Base-by-base conservation (phyloP, 2,888 invertebrate genomes). In the Trichopria drosophilae region DNA sequence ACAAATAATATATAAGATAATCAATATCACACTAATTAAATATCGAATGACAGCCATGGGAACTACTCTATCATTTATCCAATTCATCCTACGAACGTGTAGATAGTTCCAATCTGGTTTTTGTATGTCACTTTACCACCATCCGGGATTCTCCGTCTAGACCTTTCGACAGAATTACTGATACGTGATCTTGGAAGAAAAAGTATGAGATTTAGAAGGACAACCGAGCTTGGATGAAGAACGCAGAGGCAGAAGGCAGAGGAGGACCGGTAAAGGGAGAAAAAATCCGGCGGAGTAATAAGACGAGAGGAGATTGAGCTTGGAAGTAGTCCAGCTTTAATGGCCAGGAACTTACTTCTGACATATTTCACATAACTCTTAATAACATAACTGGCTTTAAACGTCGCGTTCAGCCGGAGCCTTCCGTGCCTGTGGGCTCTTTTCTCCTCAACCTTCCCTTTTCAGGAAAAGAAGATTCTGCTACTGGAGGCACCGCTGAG, bases 271-370 rank as follows among this genome's bases (percentile, higher is more conserved):
- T 7, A 29, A 32, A 45, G 42, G 31, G 23, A 31, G 46, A 43
- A 36, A 44, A 56, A 51, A 52, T 44, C 34, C 40, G 55, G 49
- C 51, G 48, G 48, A 55, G 49, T 55, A 51, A 48, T 41, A 39
- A 22, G 49, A 51, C 48, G 51, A 51, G 37, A 44, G 51, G 50
- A 51, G 55, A 55, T 60, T 54, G 46, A 51, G 55, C 43, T 57
- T 66, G 63, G 65, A 66, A 61, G 26, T 41, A 51, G 51, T 64
- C 65, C 66, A 66, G 60, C 58, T 62, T 59, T 57, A 58, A 57
- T 54, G 45, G 53, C 44, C 48, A 53, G 45, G 55, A 60, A 55
- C 55, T 53, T 52, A 51, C 55, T 59, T 50, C 57, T 51, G 37
- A 43, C 58, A 57, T 57, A 57, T 61, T 57, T 59, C 57, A 60